Evolutionary conservation across 2,113 vertebrate species (phyloP).

Genomic region (Anguilla rostrata): DNA sequence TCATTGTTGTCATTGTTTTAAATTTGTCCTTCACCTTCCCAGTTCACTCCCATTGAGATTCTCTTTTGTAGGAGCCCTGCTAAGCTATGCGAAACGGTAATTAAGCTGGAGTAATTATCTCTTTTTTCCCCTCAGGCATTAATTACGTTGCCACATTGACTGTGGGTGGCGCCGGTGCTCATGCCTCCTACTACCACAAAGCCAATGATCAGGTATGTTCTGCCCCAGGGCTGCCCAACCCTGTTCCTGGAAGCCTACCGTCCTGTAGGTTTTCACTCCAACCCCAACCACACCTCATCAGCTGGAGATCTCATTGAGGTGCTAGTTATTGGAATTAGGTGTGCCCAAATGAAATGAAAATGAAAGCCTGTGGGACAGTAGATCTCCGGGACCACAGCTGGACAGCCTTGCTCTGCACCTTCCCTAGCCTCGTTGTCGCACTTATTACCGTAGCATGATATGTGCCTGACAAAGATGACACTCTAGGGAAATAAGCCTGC

Average conservation of each 20-base stretch:
- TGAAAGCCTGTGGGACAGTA: too few species aligned
- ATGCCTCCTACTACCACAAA: conserved; percentile 89
- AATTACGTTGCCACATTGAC: conserved; percentile 84
- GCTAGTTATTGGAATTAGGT: too few species aligned
- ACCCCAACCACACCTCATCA: too few species aligned
- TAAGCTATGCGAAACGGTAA: background rate
- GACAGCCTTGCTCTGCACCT: too few species aligned
- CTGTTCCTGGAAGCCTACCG: too few species aligned
- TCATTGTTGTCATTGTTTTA: background rate
- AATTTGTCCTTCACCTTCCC: background rate
- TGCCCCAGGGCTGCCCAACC: background rate
- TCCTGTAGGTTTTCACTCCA: too few species aligned
- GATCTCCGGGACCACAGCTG: too few species aligned
- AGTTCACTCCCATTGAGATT: background rate
- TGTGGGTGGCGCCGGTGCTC: conserved; percentile 80
- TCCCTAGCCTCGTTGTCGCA: too few species aligned
- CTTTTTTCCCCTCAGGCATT: conserved; percentile 61
- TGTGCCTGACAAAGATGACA: too few species aligned
- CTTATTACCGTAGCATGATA: too few species aligned
- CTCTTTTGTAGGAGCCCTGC: background rate
- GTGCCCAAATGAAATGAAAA: too few species aligned
- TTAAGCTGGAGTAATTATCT: background rate
- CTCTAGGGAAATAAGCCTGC: too few species aligned
- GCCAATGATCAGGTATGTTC: conserved; percentile 82
- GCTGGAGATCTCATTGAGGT: background rate